Percentiles rank a stretch among this genome's conserved stretches.
These are phyloP conservation scores for Stichodactyla mertensii DNA, from an alignment of 64 coral and sea anemone genomes.

Conservation along the genomic window DNA sequence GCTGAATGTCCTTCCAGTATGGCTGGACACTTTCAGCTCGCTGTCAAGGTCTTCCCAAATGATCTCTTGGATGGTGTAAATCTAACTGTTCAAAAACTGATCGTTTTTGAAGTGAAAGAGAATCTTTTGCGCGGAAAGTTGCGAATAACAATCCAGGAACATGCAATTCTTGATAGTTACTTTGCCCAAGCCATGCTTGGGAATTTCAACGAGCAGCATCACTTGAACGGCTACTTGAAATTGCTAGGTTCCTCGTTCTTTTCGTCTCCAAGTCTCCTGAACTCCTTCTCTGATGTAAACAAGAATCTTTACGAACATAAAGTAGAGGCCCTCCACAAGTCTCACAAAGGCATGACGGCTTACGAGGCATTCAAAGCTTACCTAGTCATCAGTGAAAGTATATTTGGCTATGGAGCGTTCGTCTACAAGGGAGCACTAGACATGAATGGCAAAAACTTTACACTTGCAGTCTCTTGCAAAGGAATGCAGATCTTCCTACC, in stretches of 20 bases:
- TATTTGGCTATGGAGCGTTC: constrained; percentile 59
- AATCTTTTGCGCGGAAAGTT: constrained; percentile 63
- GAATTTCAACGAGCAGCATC: constrained; percentile 37
- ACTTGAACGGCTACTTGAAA: constrained; percentile 69
- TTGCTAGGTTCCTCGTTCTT: constrained; percentile 52
- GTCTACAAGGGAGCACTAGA: constrained; percentile 50
- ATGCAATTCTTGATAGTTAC: constrained; percentile 70
- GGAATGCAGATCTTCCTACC: constrained; percentile 60
- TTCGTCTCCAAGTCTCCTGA: constrained; percentile 51
- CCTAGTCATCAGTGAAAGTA: constrained; percentile 32
- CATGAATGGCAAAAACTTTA: constrained; percentile 38
- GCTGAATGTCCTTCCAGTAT: constrained; percentile 9
- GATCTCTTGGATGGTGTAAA: constrained; percentile 29
- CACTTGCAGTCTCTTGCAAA: constrained; percentile 43
- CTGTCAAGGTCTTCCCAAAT: constrained; percentile 66
- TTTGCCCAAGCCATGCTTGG: constrained; percentile 71
- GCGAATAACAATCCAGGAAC: constrained; percentile 31
- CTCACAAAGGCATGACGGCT: constrained; percentile 60
- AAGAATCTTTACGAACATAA: constrained; percentile 52
- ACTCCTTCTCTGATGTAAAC: constrained; percentile 45
- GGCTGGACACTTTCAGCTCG: constrained; percentile 47
- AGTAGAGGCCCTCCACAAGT: constrained; percentile 66
- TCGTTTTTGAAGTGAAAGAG: constrained; percentile 48
- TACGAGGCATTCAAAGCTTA: constrained; percentile 44
- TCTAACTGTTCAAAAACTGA: neutral